Conservation (phyloP, 2,113 vertebrate genomes). For the Climacteris rufus region DNA sequence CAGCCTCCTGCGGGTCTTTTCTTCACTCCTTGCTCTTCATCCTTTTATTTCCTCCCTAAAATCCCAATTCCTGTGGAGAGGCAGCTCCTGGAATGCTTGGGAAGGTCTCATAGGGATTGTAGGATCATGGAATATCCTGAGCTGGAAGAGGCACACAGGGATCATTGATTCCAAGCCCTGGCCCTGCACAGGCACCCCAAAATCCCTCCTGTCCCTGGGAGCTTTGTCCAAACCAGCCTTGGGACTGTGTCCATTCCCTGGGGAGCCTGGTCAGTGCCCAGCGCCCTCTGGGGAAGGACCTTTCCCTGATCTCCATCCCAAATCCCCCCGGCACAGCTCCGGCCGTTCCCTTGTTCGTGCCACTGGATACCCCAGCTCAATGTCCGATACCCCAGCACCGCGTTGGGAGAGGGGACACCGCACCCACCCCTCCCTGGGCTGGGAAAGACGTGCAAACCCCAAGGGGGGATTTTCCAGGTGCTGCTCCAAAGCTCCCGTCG, state of each 20-base stretch:
- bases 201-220: not conserved
- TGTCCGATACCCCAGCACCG: rapidly evolving
- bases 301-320: not conserved
- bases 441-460: not conserved
- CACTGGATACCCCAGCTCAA: not conserved
- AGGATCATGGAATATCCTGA: not conserved
- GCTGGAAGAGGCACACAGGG: not conserved
- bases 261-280: not conserved
- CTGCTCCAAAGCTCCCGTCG: not conserved
- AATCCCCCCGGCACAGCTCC: not conserved
- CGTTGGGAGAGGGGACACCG: not conserved
- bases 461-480: not conserved
- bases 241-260: not conserved
- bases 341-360: not conserved
- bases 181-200: not conserved
- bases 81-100: rapidly evolving
- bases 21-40: rapidly evolving
- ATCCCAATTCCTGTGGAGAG: too few species aligned
- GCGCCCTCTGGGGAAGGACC: not conserved
- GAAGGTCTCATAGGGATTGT: not conserved
- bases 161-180: not conserved
- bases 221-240: not conserved
- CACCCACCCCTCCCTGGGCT: rapidly evolving
- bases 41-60: not conserved
- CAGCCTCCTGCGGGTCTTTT: not conserved